Conservation (phyloP, 1,140 invertebrate genomes). For the Campodea augens region DNA sequence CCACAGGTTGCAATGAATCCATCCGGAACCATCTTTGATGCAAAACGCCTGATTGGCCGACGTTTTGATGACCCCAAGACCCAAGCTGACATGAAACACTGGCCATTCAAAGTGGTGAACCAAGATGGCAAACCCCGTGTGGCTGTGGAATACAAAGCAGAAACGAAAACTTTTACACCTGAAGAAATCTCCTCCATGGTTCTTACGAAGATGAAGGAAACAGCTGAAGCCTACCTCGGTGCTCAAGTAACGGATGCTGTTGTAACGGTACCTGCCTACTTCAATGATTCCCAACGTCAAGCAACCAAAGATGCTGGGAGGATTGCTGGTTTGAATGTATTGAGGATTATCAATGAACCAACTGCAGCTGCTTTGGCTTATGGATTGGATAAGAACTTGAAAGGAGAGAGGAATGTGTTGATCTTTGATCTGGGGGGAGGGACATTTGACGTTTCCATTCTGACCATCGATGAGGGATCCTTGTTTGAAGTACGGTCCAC, state of each 20-base stretch:
- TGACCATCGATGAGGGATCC: conserved; percentile 50
- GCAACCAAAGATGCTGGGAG: conserved; percentile 32
- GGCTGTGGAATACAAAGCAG: conserved; percentile 62
- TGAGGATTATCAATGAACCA: conserved; percentile 35
- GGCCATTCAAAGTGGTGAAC: conserved; percentile 82
- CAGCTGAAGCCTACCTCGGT: conserved; percentile 32
- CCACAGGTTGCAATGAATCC: too few relatives aligned
- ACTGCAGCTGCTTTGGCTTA: conserved; percentile 36
- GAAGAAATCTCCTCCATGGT: conserved; percentile 39
- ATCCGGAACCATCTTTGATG: too few relatives aligned
- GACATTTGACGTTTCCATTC: conserved; percentile 68
- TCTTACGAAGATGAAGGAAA: too few relatives aligned
- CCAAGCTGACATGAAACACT: conserved; percentile 89
- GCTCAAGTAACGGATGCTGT: conserved; percentile 26
- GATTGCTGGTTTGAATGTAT: conserved; percentile 30
- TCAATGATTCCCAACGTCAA: conserved; percentile 34
- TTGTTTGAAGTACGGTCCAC: conserved; percentile 27
- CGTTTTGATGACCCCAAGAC: conserved; percentile 78
- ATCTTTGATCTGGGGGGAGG: conserved; percentile 94
- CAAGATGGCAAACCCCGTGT: conserved; percentile 73
- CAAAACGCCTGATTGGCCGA: conserved; percentile 78
- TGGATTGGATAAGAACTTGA: conserved; percentile 36
- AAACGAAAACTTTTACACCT: conserved; percentile 32
- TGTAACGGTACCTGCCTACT: conserved; percentile 38
- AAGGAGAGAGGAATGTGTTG: conserved; percentile 55